These are phyloP conservation scores for Stenurella melanura DNA, from an alignment of 2,888 invertebrate species.

Conservation along the genomic window DNA sequence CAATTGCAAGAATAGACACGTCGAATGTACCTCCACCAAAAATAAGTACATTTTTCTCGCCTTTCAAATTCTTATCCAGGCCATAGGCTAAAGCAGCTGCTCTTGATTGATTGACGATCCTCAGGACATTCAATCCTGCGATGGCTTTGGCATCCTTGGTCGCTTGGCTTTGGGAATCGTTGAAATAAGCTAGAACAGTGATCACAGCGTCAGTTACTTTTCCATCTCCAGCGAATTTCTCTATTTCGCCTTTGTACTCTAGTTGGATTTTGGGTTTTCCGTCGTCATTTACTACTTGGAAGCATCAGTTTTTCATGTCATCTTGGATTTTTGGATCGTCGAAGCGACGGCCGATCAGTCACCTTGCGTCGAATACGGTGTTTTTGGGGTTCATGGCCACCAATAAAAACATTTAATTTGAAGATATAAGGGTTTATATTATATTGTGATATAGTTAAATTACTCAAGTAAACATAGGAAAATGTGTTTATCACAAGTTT, in stretches of 20 bases:
- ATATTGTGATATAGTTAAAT: neutral
- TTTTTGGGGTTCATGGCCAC: conserved; percentile 88
- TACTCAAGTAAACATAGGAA: no score
- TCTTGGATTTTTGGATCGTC: conserved; percentile 86
- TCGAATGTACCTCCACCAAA: conserved; percentile 94
- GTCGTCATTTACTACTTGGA: conserved; percentile 80
- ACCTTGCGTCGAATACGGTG: conserved; percentile 88
- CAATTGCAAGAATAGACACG: conserved; percentile 92
- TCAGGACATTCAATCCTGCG: conserved; percentile 89
- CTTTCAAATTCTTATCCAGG: conserved; percentile 83
- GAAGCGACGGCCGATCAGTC: conserved; percentile 87
- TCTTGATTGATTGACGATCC: conserved; percentile 94
- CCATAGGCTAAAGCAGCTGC: conserved; percentile 92
- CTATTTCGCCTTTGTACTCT: conserved; percentile 84
- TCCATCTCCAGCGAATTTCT: conserved; percentile 85
- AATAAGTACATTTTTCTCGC: conserved; percentile 84
- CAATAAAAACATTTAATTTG: conserved; percentile 59
- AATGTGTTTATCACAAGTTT: no score
- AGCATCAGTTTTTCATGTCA: conserved; percentile 92
- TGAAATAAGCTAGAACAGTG: conserved; percentile 90
- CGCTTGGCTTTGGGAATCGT: conserved; percentile 88
- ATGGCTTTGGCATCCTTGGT: conserved; percentile 93
- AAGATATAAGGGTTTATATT: no score
- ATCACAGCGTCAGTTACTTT: conserved; percentile 85
- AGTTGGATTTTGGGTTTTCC: conserved; percentile 85